These are phyloP conservation scores for Periophthalmus magnuspinnatus DNA, from an alignment of 2,797 vertebrate species.

Conservation along the genomic window DNA sequence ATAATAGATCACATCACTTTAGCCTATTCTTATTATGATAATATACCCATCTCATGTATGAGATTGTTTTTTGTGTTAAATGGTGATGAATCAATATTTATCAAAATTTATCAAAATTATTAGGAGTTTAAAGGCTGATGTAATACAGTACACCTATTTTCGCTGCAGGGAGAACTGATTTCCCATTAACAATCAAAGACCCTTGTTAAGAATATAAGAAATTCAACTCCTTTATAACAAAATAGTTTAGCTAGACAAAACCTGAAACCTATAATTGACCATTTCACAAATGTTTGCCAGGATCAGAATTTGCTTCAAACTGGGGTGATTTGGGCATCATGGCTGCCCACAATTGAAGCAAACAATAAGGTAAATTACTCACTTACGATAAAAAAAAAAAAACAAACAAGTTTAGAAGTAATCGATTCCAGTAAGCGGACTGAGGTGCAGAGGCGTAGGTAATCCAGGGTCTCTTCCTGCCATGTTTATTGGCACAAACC, in stretches of 20 bases:
- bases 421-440: constrained; percentile 67
- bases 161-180: not conserved
- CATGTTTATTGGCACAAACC: constrained; percentile 84
- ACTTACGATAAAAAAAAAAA: constrained; percentile 50
- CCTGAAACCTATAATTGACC: not conserved
- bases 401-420: constrained; percentile 63
- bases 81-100: no score
- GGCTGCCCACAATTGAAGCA: not conserved
- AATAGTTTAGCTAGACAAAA: no score
- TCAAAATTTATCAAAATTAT: no score
- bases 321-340: not conserved
- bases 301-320: not conserved
- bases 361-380: constrained; percentile 21
- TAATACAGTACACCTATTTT: constrained; percentile 23
- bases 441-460: constrained; percentile 71
- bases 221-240: no score
- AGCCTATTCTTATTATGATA: no score
- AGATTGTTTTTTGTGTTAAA: no score
- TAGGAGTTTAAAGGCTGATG: no score
- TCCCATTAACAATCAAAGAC: constrained; percentile 27
- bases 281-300: not conserved
- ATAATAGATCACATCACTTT: no score
- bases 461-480: constrained; percentile 84
- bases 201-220: constrained; percentile 26
- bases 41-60: no score